Evolutionary conservation across 2,797 vertebrate genomes (phyloP).

Genomic region (Cephalopachus bancanus): DNA sequence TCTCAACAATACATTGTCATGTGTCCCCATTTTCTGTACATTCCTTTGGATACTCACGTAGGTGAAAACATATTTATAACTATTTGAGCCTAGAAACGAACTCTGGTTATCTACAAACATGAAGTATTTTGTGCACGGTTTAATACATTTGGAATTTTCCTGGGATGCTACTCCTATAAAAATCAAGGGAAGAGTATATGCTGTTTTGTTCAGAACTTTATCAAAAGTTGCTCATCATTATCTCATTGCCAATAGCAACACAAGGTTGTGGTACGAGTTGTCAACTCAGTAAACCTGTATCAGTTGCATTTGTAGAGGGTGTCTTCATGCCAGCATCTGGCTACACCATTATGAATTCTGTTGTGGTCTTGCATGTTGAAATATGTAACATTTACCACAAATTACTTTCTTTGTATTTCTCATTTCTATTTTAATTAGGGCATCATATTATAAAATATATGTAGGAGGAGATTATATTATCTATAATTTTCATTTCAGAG

Average conservation of each 20-base stretch:
- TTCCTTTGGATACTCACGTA: neutral
- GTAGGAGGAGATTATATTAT: neutral
- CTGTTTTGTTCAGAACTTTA: slow-evolving; percentile 24
- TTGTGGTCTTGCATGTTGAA: neutral
- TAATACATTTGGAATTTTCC: neutral
- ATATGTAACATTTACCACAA: neutral
- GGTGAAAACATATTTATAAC: neutral
- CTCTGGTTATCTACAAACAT: neutral
- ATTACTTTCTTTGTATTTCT: slow-evolving; percentile 38
- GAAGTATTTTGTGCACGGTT: neutral
- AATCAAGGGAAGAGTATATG: neutral
- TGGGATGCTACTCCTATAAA: neutral
- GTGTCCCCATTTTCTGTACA: neutral
- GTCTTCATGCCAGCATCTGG: neutral
- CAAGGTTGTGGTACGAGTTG: neutral
- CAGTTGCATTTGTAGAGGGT: neutral
- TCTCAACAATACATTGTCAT: neutral
- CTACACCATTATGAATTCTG: neutral
- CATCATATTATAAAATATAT: neutral
- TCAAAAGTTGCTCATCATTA: neutral
- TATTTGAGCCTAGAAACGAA: neutral
- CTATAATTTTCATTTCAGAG: slow-evolving; percentile 35
- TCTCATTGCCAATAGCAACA: neutral
- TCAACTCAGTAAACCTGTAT: neutral
- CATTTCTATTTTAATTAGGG: slow-evolving; percentile 25